Percentiles rank a stretch among this genome's conserved stretches.
These are phyloP conservation scores for Pristionchus arcanus DNA, from an alignment of 2,888 invertebrate species.

Conservation along the genomic window DNA sequence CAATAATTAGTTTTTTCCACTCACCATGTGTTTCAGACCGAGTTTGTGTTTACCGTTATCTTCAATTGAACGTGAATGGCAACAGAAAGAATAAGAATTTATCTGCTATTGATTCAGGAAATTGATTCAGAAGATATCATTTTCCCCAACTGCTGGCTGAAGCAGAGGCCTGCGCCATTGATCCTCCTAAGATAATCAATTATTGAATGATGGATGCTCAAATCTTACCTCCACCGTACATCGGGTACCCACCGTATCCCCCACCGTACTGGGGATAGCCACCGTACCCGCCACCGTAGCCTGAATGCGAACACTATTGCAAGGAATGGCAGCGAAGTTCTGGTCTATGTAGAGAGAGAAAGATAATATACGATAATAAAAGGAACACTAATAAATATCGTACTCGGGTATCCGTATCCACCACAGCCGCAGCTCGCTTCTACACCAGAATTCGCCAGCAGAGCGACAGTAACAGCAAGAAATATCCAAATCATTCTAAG, in stretches of 20 bases:
- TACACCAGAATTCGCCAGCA: not conserved
- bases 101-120: not conserved
- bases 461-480: not conserved
- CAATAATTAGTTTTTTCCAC: too few relatives aligned
- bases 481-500: too few relatives aligned
- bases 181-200: not conserved
- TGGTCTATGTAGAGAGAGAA: too few relatives aligned
- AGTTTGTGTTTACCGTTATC: too few relatives aligned
- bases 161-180: not conserved
- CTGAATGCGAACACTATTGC: not conserved
- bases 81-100: not conserved
- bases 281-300: constrained; percentile 19
- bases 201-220: not conserved
- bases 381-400: not conserved
- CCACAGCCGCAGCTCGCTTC: not conserved
- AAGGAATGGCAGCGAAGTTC: too few relatives aligned
- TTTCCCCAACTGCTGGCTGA: constrained; percentile 13
- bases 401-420: constrained; percentile 24
- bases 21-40: too few relatives aligned
- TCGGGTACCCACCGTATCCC: not conserved
- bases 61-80: too few relatives aligned
- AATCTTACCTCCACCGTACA: not conserved
- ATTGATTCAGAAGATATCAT: too few relatives aligned
- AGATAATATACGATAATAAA: too few relatives aligned
- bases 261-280: constrained; percentile 5